Conservation (phyloP, 2,888 invertebrate genomes). For the Diogma glabrata region DNA sequence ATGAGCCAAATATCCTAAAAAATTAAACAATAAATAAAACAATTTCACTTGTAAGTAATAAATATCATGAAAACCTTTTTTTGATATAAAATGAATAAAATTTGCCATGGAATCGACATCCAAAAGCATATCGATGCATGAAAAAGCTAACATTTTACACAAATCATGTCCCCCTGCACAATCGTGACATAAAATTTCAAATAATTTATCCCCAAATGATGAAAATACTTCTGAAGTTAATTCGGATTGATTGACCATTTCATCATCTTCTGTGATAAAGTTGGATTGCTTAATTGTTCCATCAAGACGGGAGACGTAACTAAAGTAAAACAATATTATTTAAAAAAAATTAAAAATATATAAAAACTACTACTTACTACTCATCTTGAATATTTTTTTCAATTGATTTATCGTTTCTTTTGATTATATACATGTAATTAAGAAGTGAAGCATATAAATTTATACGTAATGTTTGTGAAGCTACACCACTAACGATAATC, state of each 20-base stretch:
- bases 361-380: constrained; percentile 22
- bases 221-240: constrained; percentile 49
- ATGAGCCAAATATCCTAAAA: constrained; percentile 60
- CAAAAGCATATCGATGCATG: constrained; percentile 67
- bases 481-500: constrained; percentile 67
- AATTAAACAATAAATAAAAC: background rate
- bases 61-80: constrained; percentile 30
- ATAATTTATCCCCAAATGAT: constrained; percentile 67
- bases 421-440: constrained; percentile 67
- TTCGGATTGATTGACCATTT: constrained; percentile 23
- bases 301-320: constrained; percentile 56
- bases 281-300: constrained; percentile 39
- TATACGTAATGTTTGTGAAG: constrained; percentile 71
- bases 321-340: constrained; percentile 28
- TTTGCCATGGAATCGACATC: constrained; percentile 59
- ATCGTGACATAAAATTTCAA: constrained; percentile 73
- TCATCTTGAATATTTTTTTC: constrained; percentile 29
- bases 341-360: constrained; percentile 26
- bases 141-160: constrained; percentile 77
- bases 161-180: constrained; percentile 82
- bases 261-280: constrained; percentile 56
- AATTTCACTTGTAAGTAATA: too few species aligned
- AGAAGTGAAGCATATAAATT: constrained; percentile 77
- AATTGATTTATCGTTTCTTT: constrained; percentile 38
- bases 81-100: constrained; percentile 49